A percentile compares a stretch with the other conserved stretches of the same genome.
Evolutionary conservation across 2,797 vertebrate genomes (phyloP).

Genomic region (Enteromius mattozi): DNA sequence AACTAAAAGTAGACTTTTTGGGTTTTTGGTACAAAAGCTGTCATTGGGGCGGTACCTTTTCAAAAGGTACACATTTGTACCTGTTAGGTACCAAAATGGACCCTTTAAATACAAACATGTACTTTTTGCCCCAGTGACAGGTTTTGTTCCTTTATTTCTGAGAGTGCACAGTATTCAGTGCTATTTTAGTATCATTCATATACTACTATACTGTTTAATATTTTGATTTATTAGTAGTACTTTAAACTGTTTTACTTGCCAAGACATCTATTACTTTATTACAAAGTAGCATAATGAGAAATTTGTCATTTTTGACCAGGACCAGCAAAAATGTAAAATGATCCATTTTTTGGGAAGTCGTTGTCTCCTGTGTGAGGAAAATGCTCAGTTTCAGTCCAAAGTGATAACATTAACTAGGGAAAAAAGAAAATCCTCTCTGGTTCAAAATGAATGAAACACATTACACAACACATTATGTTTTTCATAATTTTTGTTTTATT

Average conservation of each 20-base stretch:
- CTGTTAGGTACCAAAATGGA: too few relatives aligned
- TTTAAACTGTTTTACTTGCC: background rate
- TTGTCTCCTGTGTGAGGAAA: background rate
- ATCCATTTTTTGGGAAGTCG: background rate
- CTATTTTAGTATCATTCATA: background rate
- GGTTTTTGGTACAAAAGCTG: too few relatives aligned
- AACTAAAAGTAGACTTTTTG: background rate
- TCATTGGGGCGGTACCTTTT: too few relatives aligned
- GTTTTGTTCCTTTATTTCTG: too few relatives aligned
- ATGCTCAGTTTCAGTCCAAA: background rate
- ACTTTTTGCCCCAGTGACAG: too few relatives aligned
- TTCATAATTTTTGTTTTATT: background rate
- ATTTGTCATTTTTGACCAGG: background rate
- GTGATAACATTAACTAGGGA: background rate
- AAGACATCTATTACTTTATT: too few relatives aligned
- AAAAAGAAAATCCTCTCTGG: background rate
- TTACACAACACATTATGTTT: background rate
- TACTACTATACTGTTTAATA: background rate
- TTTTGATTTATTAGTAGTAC: background rate
- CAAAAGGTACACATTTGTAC: too few relatives aligned
- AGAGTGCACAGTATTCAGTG: background rate
- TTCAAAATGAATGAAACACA: background rate
- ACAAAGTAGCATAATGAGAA: too few relatives aligned
- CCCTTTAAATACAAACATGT: too few relatives aligned
- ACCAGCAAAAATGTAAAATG: background rate